Percentiles rank a stretch among this genome's conserved stretches.
These are phyloP conservation scores for Ochropacha duplaris DNA, from an alignment of 2,888 invertebrate genomes.

Conservation along the genomic window DNA sequence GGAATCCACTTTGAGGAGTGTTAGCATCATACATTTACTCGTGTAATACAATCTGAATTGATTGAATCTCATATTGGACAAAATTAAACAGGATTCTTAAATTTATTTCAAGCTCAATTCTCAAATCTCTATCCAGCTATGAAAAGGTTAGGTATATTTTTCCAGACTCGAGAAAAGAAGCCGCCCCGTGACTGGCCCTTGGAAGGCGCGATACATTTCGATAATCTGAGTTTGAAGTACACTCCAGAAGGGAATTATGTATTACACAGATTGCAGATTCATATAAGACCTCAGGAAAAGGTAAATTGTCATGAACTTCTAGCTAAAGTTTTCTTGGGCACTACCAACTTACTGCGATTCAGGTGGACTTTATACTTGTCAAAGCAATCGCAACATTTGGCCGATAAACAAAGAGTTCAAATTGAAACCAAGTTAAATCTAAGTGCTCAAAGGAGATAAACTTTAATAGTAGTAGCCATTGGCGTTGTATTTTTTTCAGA, in stretches of 20 bases:
- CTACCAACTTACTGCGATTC: no score
- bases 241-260: conserved; percentile 75
- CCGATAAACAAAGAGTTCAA: no score
- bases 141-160: conserved; percentile 1
- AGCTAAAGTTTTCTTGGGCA: no score
- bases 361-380: no score
- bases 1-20: conserved; percentile 70
- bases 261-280: conserved; percentile 77
- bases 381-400: no score
- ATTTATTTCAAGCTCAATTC: background rate
- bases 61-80: background rate
- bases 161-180: conserved; percentile 50
- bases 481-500: conserved; percentile 54
- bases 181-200: conserved; percentile 79
- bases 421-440: no score
- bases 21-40: conserved; percentile 36
- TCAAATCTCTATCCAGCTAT: background rate
- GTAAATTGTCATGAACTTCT: conserved; percentile 28
- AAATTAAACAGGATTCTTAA: background rate
- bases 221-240: conserved; percentile 80
- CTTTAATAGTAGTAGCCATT: background rate
- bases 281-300: conserved; percentile 79
- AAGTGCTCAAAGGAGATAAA: background rate
- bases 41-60: background rate
- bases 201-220: conserved; percentile 76